phyloP scores from a whole-genome alignment of 1,140 invertebrate species.

The Chironomus striatipennis region DNA sequence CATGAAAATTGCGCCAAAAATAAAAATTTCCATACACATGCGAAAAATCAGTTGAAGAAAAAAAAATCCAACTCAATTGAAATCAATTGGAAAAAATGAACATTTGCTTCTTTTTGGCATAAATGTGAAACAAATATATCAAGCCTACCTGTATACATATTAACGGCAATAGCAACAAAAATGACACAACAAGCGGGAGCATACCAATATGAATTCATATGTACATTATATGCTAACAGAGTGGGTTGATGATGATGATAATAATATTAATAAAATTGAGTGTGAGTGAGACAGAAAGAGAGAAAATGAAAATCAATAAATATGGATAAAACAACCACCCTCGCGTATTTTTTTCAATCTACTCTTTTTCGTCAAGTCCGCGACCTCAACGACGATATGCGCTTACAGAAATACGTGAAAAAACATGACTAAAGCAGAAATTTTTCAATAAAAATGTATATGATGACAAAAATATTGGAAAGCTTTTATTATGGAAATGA shows the following conservation, averaged over 20 bases:
- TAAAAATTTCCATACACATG: no score
- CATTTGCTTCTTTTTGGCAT: not conserved
- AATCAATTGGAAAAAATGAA: constrained; percentile 14
- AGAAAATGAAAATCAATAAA: constrained; percentile 21
- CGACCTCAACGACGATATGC: not conserved
- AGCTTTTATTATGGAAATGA: constrained; percentile 22
- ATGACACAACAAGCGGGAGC: no score
- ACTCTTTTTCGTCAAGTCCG: not conserved
- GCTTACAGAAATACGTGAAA: not conserved
- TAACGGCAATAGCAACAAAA: no score
- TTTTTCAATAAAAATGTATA: constrained; percentile 20
- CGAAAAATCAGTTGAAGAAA: not conserved
- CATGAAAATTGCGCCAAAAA: no score
- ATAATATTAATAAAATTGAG: not conserved
- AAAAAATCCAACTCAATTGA: not conserved
- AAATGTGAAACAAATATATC: not conserved
- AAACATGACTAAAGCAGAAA: constrained; percentile 19
- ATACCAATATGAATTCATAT: no score
- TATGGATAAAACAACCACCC: constrained; percentile 21
- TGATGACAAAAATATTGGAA: constrained; percentile 16
- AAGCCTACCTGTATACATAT: no score
- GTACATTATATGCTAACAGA: no score
- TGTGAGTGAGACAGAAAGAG: not conserved
- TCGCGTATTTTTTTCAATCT: not conserved
- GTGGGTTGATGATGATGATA: no score